Base-by-base conservation (phyloP, 1,140 invertebrate species). In the Drosophila pseudoobscura region DNA sequence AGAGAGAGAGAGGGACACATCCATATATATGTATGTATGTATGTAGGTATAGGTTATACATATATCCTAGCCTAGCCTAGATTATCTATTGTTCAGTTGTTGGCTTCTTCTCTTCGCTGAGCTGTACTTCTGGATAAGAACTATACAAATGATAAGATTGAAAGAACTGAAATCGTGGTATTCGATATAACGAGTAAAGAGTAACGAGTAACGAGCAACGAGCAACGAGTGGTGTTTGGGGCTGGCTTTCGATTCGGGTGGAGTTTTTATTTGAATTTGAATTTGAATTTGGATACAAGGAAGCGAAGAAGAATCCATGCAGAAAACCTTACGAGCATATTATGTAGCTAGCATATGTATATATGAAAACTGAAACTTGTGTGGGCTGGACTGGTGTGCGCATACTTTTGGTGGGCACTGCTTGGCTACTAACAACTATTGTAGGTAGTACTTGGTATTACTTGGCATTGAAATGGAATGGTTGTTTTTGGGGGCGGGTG, bases 271-370 rank as follows among this genome's bases (percentile, higher is more conserved):
- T 44, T 20, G 15, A 20, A 29, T 35, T 45, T 20, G 15, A 20
- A 29, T 35, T 45, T 17, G 11, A 7, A 17, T 26, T 65, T 61
- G 39, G 8, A 56, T 62, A 66, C 57, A 64, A 63, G 46, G 54
- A 58, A 60, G 20, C 20, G 20, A 58, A 45, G 54, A 75, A n/a
- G 69, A 52, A 74, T 24, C 60, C 80, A 85, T 87, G 80, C 80
- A 77, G 59, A 58, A 83, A 76, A 61, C 55, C 62, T 70, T 65
- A 39, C 31, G 31, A 11, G 31, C 31, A 35, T n/a, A 66, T 20
- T 20, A 20, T 20, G 20, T 20, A 20, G 20, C 20, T 20, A 20
- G 20, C 20, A 20, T 20, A 20, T 20, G 2, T 20, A 20, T 20
- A 20, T 20, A 20, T 45, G 43, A 69, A 76, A 62, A 52, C 47